phyloP scores from a whole-genome alignment of 1,140 invertebrate genomes.

The Marisa cornuarietis region DNA sequence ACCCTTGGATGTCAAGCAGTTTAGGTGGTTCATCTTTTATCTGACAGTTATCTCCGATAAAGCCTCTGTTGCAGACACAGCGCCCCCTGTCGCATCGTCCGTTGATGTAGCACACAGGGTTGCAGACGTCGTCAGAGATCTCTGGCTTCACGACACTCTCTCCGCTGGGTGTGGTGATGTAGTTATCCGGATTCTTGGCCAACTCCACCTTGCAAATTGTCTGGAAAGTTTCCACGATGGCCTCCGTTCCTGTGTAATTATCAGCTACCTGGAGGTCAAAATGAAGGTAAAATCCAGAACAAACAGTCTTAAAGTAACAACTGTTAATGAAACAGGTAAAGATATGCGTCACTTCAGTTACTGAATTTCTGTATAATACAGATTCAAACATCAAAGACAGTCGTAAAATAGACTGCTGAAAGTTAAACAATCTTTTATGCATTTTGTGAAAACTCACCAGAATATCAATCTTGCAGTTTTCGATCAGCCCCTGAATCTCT shows the following conservation, averaged over 20 bases:
- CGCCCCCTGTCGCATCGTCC: constrained; percentile 12
- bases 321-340: too few species aligned
- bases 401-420: too few species aligned
- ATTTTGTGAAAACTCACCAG: background rate
- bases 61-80: constrained; percentile 9
- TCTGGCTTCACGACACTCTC: constrained; percentile 18
- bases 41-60: constrained; percentile 18
- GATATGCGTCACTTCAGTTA: too few species aligned
- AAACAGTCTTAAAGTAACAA: too few species aligned
- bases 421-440: too few species aligned
- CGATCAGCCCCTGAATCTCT: background rate
- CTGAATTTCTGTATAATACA: too few species aligned
- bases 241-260: background rate
- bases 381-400: too few species aligned
- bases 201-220: constrained; percentile 11
- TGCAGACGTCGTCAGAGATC: constrained; percentile 12
- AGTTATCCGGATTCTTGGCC: constrained; percentile 5
- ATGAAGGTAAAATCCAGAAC: too few species aligned
- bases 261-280: too few species aligned
- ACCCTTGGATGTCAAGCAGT: background rate
- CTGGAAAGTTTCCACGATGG: background rate
- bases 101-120: constrained; percentile 4
- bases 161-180: constrained; percentile 2
- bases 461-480: constrained; percentile 17
- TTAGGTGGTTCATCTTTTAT: background rate